phyloP scores from a whole-genome alignment of 2,797 vertebrate species.

The Enteromius mattozi region DNA sequence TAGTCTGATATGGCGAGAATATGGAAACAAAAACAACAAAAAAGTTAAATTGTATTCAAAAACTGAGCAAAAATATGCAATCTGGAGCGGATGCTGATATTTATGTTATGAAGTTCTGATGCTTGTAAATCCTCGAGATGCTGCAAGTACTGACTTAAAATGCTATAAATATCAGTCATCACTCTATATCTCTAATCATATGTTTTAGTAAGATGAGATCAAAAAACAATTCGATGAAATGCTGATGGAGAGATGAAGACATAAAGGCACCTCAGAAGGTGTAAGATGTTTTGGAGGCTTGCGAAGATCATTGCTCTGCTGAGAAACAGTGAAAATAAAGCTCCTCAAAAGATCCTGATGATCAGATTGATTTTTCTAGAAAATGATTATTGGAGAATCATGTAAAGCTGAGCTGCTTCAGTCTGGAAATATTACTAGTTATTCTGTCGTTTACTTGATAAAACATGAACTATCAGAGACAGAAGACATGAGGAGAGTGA shows the following conservation, averaged over 20 bases:
- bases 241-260: neutral
- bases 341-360: too few relatives aligned
- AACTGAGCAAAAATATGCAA: neutral
- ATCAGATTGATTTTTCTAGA: too few relatives aligned
- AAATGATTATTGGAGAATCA: neutral
- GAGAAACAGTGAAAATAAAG: too few relatives aligned
- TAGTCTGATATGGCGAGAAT: neutral
- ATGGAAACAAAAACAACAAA: neutral
- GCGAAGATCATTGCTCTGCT: too few relatives aligned
- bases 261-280: too few relatives aligned
- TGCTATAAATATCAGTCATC: neutral
- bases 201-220: neutral
- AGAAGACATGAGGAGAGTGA: neutral
- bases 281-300: too few relatives aligned
- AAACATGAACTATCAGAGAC: neutral
- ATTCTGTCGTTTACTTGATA: neutral
- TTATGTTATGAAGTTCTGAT: neutral
- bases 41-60: neutral
- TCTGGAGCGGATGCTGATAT: neutral
- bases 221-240: neutral
- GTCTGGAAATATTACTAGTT: neutral
- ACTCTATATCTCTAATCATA: neutral
- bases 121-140: neutral
- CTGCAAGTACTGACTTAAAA: neutral
- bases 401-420: neutral